These are phyloP conservation scores for Campylomormyrus numenius DNA, from an alignment of 2,113 vertebrate genomes.

Conservation along the genomic window DNA sequence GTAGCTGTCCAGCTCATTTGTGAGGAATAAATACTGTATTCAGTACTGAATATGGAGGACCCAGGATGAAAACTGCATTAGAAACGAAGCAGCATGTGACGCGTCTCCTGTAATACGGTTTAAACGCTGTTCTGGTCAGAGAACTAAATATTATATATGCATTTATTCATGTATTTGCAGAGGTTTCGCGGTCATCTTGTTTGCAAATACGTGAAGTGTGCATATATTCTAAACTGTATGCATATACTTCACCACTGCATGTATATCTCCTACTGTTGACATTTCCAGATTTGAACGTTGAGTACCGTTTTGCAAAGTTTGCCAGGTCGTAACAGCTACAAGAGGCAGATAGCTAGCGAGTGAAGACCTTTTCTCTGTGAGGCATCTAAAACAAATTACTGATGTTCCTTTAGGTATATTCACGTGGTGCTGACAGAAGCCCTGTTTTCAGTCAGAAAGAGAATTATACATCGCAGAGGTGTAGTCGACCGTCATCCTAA, in stretches of 20 bases:
- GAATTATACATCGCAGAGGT: not conserved
- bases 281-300: not conserved
- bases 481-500: not conserved
- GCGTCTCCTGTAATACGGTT: not conserved
- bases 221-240: not conserved
- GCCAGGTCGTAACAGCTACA: not conserved
- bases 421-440: not conserved
- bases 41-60: not conserved
- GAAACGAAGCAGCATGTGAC: constrained; percentile 5
- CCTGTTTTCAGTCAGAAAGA: constrained; percentile 1
- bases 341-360: not conserved
- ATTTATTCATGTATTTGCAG: not conserved
- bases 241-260: not conserved
- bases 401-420: not conserved
- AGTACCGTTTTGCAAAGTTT: constrained; percentile 1
- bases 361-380: not conserved
- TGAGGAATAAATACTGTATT: not conserved
- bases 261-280: not conserved
- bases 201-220: not conserved
- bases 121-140: not conserved
- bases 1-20: not conserved
- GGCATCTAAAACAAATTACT: not conserved
- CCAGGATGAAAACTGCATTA: not conserved
- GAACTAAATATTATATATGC: not conserved
- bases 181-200: not conserved